Conservation (phyloP, 2,113 vertebrate genomes). For the Rallus limicola region DNA sequence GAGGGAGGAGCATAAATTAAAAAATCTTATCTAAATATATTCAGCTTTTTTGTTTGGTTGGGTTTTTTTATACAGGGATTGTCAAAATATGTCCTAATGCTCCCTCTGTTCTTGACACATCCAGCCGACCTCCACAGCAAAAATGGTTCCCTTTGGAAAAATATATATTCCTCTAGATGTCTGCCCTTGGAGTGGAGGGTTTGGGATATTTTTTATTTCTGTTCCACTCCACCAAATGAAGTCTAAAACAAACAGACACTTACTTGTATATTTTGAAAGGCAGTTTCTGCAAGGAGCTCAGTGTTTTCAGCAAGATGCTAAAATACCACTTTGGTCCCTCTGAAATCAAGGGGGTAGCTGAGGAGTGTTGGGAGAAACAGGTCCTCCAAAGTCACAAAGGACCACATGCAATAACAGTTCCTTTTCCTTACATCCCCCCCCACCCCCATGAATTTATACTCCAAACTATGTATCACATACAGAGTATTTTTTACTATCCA, state of each 20-base stretch:
- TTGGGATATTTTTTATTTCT: neutral
- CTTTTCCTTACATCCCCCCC: neutral
- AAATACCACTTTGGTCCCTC: neutral
- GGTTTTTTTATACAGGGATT: neutral
- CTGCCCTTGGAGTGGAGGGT: neutral
- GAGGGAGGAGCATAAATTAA: neutral
- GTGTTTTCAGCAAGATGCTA: neutral
- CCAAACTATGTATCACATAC: constrained; percentile 56
- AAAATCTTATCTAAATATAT: neutral
- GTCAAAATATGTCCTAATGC: constrained; percentile 10
- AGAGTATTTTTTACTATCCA: constrained; percentile 60
- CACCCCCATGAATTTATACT: constrained; percentile 45
- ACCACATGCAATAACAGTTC: constrained; percentile 15
- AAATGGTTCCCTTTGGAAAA: neutral
- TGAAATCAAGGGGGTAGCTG: neutral
- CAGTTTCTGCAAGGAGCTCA: neutral
- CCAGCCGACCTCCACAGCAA: neutral
- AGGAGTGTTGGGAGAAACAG: neutral
- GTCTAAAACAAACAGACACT: neutral
- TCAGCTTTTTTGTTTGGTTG: neutral
- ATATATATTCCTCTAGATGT: neutral
- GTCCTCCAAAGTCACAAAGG: constrained; percentile 23
- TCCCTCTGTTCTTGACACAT: neutral
- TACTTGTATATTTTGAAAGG: neutral
- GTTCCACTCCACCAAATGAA: neutral